These are phyloP conservation scores for Eriosoma lanigerum DNA, from an alignment of 1,140 invertebrate species.

Conservation along the genomic window DNA sequence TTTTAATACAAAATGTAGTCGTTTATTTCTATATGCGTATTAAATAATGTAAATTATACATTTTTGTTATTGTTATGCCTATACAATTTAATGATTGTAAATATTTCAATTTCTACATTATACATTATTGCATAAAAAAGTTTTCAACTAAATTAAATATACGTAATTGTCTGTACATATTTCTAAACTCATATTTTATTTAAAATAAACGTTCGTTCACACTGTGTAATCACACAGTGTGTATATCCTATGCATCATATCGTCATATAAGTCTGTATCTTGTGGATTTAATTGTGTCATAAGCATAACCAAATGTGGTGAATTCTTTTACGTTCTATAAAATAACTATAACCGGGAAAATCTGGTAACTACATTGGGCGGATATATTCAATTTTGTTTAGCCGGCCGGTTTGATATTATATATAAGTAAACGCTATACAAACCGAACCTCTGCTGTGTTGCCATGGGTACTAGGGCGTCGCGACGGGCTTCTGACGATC, in stretches of 20 bases:
- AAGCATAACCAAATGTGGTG: not conserved
- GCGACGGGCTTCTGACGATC: constrained; percentile 41
- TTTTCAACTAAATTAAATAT: no score
- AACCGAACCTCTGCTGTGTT: constrained; percentile 2
- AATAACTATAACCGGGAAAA: not conserved
- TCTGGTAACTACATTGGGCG: not conserved
- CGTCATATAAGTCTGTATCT: not conserved
- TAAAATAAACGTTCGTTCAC: not conserved
- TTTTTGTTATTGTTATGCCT: no score
- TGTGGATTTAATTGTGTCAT: not conserved
- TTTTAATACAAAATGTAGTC: no score
- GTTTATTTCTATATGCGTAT: no score
- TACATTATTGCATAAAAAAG: no score
- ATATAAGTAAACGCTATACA: constrained; percentile 13
- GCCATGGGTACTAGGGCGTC: constrained; percentile 46
- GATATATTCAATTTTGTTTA: constrained; percentile 40
- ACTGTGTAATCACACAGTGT: no score
- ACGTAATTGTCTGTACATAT: no score
- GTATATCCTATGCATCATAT: not conserved
- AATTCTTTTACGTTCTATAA: no score
- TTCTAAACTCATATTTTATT: not conserved
- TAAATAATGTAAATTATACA: no score
- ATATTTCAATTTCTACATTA: no score
- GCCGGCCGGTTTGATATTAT: constrained; percentile 25
- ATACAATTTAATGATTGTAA: no score